Percentiles rank a stretch among this genome's conserved stretches.
Conservation (phyloP, 1,140 invertebrate genomes). For the Augochlora pura region DNA sequence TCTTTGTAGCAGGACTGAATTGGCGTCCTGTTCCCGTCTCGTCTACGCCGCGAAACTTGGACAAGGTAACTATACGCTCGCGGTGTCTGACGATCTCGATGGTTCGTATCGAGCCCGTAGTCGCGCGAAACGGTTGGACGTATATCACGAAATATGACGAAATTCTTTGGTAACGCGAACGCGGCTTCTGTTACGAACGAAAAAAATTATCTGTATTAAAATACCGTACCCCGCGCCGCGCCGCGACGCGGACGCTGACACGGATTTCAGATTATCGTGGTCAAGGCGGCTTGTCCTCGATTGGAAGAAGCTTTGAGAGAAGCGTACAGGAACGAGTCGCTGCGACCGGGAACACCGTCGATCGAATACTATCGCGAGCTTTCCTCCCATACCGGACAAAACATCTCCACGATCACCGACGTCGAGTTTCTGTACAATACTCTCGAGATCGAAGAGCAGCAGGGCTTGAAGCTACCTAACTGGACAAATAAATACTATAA, state of each 20-base stretch:
- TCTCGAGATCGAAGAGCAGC: constrained; percentile 84
- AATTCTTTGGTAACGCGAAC: too few relatives aligned
- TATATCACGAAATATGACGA: too few relatives aligned
- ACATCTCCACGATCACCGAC: constrained; percentile 83
- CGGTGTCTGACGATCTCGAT: too few relatives aligned
- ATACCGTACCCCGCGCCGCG: too few relatives aligned
- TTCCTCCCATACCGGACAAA: constrained; percentile 84
- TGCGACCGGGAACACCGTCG: constrained; percentile 41
- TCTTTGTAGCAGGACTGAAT: constrained; percentile 86
- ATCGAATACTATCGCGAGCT: constrained; percentile 83
- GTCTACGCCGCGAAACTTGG: constrained; percentile 84
- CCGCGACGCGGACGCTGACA: background rate
- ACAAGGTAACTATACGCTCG: constrained; percentile 82
- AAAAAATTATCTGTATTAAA: too few relatives aligned
- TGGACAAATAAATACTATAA: constrained; percentile 88
- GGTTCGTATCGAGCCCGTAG: too few relatives aligned
- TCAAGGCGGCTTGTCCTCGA: constrained; percentile 84
- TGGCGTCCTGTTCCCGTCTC: constrained; percentile 96
- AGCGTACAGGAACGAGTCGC: constrained; percentile 77
- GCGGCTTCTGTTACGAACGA: too few relatives aligned
- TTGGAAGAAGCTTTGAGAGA: constrained; percentile 82
- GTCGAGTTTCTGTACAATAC: constrained; percentile 89
- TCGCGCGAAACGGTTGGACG: too few relatives aligned
- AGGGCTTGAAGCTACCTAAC: constrained; percentile 84
- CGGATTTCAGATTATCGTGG: constrained; percentile 80